phyloP scores from a whole-genome alignment of 2,113 vertebrate genomes.

The Microtus pennsylvanicus region DNA sequence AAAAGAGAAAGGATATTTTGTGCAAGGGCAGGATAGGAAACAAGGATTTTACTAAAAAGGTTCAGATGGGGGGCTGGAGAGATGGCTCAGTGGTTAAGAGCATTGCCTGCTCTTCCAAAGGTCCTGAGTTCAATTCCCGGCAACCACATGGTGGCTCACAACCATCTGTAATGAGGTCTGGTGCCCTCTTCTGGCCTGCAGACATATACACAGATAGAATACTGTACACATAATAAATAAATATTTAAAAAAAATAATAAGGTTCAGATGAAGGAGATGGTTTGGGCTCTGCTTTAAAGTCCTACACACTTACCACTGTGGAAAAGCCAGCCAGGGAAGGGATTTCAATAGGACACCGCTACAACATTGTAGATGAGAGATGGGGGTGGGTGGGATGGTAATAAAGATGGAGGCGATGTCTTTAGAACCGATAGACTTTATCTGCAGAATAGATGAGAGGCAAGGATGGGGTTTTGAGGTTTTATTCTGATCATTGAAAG shows the following conservation, averaged over 20 bases:
- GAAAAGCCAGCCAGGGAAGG: neutral
- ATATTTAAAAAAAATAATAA: too few species aligned
- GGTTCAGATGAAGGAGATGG: neutral
- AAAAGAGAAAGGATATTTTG: neutral
- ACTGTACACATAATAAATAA: too few species aligned
- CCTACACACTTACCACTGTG: neutral
- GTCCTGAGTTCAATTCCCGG: too few species aligned
- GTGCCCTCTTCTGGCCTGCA: too few species aligned
- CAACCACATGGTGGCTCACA: neutral
- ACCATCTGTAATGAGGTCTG: too few species aligned
- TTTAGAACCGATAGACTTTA: neutral
- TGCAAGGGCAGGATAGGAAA: neutral
- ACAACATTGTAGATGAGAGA: neutral
- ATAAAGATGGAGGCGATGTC: neutral
- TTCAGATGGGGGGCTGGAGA: neutral
- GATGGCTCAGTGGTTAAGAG: too few species aligned
- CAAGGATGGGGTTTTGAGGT: neutral
- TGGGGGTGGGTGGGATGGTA: too few species aligned
- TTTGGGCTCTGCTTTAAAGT: neutral
- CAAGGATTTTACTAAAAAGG: neutral
- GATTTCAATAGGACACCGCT: neutral
- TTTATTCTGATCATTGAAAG: neutral
- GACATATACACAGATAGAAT: too few species aligned
- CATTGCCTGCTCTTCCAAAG: too few species aligned
- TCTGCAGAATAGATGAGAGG: neutral